These are phyloP conservation scores for Syritta pipiens DNA, from an alignment of 2,888 invertebrate species.

Conservation along the genomic window DNA sequence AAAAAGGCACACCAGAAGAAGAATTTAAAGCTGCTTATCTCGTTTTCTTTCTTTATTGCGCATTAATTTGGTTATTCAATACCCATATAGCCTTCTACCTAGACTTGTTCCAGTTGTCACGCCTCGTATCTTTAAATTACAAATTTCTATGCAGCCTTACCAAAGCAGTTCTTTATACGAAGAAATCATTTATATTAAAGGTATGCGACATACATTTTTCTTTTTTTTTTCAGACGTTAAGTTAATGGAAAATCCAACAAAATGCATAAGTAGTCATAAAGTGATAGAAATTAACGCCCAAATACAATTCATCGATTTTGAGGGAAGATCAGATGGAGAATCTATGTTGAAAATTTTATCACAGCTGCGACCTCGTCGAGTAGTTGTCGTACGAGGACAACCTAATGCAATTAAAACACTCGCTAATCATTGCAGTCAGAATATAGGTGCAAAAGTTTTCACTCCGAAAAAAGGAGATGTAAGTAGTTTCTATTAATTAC, in stretches of 20 bases:
- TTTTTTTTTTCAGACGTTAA: conserved; percentile 75
- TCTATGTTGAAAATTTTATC: conserved; percentile 90
- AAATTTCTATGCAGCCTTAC: too few relatives aligned
- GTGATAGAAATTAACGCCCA: conserved; percentile 90
- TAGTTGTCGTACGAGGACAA: conserved; percentile 88
- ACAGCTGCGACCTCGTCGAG: conserved; percentile 88
- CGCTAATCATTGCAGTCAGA: conserved; percentile 84
- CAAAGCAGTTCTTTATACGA: too few relatives aligned
- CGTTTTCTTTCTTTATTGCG: too few relatives aligned
- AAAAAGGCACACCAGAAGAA: too few relatives aligned
- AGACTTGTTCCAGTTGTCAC: too few relatives aligned
- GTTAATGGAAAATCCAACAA: conserved; percentile 90
- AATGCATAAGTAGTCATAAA: conserved; percentile 88
- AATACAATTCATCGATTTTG: conserved; percentile 97
- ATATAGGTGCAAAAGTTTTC: conserved; percentile 88
- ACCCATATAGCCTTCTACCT: too few relatives aligned
- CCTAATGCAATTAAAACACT: conserved; percentile 85
- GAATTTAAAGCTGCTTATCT: too few relatives aligned
- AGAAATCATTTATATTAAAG: too few relatives aligned
- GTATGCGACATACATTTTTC: neutral
- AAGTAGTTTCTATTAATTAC: conserved; percentile 2
- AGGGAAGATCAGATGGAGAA: conserved; percentile 94
- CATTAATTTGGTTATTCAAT: too few relatives aligned
- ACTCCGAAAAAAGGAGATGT: conserved; percentile 90
- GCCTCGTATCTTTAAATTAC: too few relatives aligned